Conservation (phyloP, 2,797 vertebrate genomes). For the Hyperoplus lanceolatus region DNA sequence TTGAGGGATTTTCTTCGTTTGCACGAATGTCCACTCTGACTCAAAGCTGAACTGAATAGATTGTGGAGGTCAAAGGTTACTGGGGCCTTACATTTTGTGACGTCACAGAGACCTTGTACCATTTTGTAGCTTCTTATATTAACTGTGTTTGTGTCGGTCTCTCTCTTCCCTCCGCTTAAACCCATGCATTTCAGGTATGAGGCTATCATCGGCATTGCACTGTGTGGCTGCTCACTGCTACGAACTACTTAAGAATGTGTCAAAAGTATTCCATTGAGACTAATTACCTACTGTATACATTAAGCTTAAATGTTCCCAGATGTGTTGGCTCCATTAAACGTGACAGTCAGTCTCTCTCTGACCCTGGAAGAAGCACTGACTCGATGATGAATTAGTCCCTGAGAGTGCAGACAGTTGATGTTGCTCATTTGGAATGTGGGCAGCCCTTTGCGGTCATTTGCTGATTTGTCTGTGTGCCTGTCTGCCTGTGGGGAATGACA, state of each 20-base stretch:
- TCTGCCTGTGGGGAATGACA: slow-evolving; percentile 51
- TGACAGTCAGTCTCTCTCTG: slow-evolving; percentile 27
- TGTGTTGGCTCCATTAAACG: slow-evolving; percentile 42
- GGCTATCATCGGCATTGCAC: not conserved
- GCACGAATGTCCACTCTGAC: too few species aligned
- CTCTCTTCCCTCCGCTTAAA: not conserved
- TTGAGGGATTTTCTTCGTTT: too few species aligned
- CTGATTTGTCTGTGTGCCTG: slow-evolving; percentile 48
- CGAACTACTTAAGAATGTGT: slow-evolving; percentile 18
- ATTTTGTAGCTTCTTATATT: not conserved
- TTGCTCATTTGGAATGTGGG: slow-evolving; percentile 65
- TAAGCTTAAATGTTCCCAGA: slow-evolving; percentile 37
- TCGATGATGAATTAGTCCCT: slow-evolving; percentile 50
- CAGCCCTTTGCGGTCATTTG: slow-evolving; percentile 46
- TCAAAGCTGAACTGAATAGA: too few species aligned
- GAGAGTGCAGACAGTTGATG: slow-evolving; percentile 63
- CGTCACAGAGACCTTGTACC: too few species aligned
- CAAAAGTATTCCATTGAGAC: not conserved
- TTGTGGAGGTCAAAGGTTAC: too few species aligned
- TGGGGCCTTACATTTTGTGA: too few species aligned
- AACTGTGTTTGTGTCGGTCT: not conserved
- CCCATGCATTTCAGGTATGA: not conserved
- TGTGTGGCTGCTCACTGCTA: slow-evolving; percentile 8
- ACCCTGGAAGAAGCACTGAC: slow-evolving; percentile 37
- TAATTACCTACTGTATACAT: slow-evolving; percentile 27